Conservation (phyloP, 2,113 vertebrate genomes). For the Rhinogobius similis region DNA sequence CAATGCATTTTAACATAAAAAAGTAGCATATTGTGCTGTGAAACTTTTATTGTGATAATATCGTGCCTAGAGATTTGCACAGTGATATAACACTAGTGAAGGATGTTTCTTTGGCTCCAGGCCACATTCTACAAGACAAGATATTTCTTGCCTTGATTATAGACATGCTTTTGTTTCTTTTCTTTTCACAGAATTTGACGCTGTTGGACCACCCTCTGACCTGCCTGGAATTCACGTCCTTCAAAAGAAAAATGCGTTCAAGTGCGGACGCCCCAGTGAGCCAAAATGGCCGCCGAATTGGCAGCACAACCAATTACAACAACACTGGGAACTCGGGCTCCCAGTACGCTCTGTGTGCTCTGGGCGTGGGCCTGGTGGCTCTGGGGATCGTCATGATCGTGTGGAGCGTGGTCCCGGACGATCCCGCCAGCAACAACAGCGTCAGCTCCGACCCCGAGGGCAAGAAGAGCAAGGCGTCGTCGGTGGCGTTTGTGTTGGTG, state of each 20-base stretch:
- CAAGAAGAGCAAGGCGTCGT: conserved; percentile 83
- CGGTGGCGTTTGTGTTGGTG: conserved; percentile 89
- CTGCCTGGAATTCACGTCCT: conserved; percentile 17
- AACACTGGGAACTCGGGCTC: conserved; percentile 80
- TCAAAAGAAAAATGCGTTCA: conserved; percentile 53
- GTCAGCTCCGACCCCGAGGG: neutral
- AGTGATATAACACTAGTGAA: too few relatives aligned
- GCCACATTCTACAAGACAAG: too few relatives aligned
- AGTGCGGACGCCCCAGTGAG: conserved; percentile 23
- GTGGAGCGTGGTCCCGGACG: conserved; percentile 89
- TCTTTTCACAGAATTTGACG: conserved; percentile 37
- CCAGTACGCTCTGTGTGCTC: conserved; percentile 90
- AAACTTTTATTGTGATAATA: too few relatives aligned
- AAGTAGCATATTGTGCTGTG: too few relatives aligned
- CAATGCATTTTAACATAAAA: too few relatives aligned
- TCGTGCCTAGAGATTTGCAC: too few relatives aligned
- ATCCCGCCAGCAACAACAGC: conserved; percentile 67
- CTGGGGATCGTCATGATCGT: conserved; percentile 94
- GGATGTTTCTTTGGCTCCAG: too few relatives aligned
- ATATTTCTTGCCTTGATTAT: too few relatives aligned
- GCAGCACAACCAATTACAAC: conserved; percentile 41
- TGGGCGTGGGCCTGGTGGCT: conserved; percentile 90
- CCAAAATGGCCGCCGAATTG: neutral
- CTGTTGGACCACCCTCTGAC: conserved; percentile 7
- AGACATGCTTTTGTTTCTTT: conserved; percentile 3